Evolutionary conservation across 2,113 vertebrate species (phyloP), one percentile per base, ranked within the genome.

Genomic region (Meleagris gallopavo): DNA sequence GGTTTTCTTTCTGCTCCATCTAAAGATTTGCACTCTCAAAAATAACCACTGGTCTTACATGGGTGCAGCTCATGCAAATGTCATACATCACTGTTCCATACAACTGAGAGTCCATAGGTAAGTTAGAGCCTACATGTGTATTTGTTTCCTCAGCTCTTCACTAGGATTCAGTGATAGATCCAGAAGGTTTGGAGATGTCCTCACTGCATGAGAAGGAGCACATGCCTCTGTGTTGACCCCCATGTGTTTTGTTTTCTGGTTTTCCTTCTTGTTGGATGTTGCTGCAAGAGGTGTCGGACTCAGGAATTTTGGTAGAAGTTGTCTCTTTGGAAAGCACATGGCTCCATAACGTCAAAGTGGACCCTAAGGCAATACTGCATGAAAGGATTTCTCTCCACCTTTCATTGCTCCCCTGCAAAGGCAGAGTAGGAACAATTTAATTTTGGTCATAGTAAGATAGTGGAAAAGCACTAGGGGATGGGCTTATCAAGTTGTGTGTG

Each of bases 291-390:
- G 18, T 4, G 38, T 7, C 34, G 24, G 38, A 88, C 13, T 73
- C 0, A 0, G 36, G 22, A 25, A 7, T 65, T 66, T 58, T 66
- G 36, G 60, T 50, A 67, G 54, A 45, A 55, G 34, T 21, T 19
- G 17, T 20, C 15, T 81, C 20, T 34, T 77, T 13, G 10, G n/a
- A 61, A 34, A 62, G 45, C 20, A 46, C 1, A 0, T n/a, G 34
- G 32, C 54, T 82, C 61, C 1, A 1, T 1, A 0, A 15, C 24
- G 13, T 82, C 45, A 48, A 25, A 18, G 5, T 0, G 36, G 32
- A 7, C 36, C 32, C 45, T 11, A 32, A 27, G 65, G 43, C 20
- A 54, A 60, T 34, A 67, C 7, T 72, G 40, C 15, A 54, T 5
- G n/a, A 22, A 45, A 77, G 65, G 32, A 14, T 13, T n/a, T 41